Evolutionary conservation across 2,888 invertebrate species (phyloP).

Genomic region (Lomographa bimaculata): DNA sequence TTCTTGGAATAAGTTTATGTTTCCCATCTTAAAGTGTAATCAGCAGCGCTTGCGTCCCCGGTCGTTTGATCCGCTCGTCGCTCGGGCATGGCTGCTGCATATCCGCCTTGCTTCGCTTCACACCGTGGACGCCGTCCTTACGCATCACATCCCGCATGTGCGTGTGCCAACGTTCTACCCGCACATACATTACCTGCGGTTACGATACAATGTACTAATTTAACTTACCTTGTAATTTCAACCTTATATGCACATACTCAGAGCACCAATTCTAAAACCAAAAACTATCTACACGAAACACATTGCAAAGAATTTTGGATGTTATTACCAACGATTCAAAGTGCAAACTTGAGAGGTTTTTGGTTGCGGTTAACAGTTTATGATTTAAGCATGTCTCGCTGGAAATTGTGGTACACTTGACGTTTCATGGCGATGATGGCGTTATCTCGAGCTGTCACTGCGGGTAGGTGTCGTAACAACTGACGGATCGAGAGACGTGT

Average conservation of each 20-base stretch:
- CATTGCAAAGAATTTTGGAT: conserved; percentile 4
- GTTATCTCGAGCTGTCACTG: conserved; percentile 18
- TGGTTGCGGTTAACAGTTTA: conserved; percentile 11
- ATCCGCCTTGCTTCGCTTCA: neutral
- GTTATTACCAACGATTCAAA: conserved; percentile 7
- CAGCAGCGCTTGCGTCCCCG: neutral
- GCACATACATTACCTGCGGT: conserved; percentile 18
- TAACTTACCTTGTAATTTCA: too few relatives aligned
- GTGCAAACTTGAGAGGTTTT: conserved; percentile 3
- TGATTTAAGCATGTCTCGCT: conserved; percentile 17
- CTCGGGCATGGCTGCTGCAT: neutral
- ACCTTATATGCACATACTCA: too few relatives aligned
- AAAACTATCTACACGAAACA: too few relatives aligned
- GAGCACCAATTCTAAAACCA: too few relatives aligned
- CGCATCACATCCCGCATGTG: conserved; percentile 22
- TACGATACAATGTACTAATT: conserved; percentile 12
- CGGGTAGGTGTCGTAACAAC: too few relatives aligned
- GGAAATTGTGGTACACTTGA: conserved; percentile 11
- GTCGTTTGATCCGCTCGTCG: neutral
- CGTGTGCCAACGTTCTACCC: conserved; percentile 11
- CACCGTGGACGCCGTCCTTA: conserved; percentile 1
- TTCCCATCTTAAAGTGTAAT: too few relatives aligned
- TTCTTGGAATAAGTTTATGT: too few relatives aligned
- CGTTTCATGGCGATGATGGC: conserved; percentile 14
- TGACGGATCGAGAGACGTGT: too few relatives aligned